Evolutionary conservation across 2,113 vertebrate genomes (phyloP), one percentile per base, ranked within the genome.

Genomic region (Thamnophis sirtalis): DNA sequence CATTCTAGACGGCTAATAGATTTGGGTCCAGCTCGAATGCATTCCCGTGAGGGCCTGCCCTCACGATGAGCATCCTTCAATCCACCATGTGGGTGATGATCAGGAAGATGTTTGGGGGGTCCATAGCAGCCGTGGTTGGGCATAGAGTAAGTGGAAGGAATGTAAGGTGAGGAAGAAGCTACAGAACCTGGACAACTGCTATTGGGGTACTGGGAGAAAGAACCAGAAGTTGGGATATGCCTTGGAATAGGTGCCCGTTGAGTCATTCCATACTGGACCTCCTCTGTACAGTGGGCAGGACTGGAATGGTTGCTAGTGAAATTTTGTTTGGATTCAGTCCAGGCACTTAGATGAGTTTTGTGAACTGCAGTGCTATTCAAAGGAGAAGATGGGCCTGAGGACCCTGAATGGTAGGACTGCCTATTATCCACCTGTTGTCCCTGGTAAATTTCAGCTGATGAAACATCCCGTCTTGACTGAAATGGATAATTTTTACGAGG

Each of bases 221-320:
- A 98, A 91, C 98, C 93, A 97, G 73, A 98, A 97, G 19, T 97
- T 13, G 97, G 97, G 94, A 96, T 96, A 43, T 98, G 97, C 84
- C 96, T 97, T 56, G 97, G 96, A 43, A 94, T 97, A 55, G 98
- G 96, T 13, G 95, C 93, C 0, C 97, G 97, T 89, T 97, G 94
- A 95, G 96, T 98, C 97, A 98, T 97, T 80, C 98, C 98, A 15
- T 98, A 98, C 93, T 98, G 97, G 87, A 97, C 97, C 87, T 98
- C 97, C 48, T 98, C 97, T 1, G 97, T 97, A 84, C 97, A 97
- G 84, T 98, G 98, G 0, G 97, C 96, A 0, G 98, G 98, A 94
- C 98, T 98, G 92, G 96, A 97, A 95, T 97, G 97, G 88, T 96
- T 96, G 95, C 97, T 95, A 0, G 97, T 97, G 0, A 97, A 97